These are phyloP conservation scores for Cataglyphis altisquamis DNA, from an alignment of 2,888 invertebrate genomes.

Conservation along the genomic window DNA sequence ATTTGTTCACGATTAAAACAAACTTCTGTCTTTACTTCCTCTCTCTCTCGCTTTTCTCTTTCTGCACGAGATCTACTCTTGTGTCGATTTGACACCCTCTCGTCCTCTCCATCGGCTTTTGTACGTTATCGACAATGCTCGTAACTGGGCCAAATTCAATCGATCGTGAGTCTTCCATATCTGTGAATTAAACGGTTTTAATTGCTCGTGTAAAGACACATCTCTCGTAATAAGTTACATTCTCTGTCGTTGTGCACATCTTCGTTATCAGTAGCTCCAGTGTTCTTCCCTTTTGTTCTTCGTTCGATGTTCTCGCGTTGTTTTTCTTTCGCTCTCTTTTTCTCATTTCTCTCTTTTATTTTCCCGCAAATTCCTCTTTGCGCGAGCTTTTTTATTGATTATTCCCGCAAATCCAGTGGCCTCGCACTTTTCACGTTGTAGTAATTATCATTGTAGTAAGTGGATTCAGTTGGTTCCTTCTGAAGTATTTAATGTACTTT, in stretches of 20 bases:
- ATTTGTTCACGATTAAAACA: conserved; percentile 73
- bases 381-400: conserved; percentile 39
- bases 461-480: conserved; percentile 56
- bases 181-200: conserved; percentile 71
- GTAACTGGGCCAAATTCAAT: conserved; percentile 53
- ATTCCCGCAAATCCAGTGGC: conserved; percentile 33
- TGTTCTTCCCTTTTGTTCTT: not conserved
- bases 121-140: conserved; percentile 31
- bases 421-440: conserved; percentile 28
- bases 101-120: conserved; percentile 38
- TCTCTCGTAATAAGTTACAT: conserved; percentile 66
- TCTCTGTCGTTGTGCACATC: conserved; percentile 56
- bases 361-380: not conserved
- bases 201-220: conserved; percentile 64
- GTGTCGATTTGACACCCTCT: conserved; percentile 38
- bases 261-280: conserved; percentile 66
- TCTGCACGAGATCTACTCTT: conserved; percentile 25
- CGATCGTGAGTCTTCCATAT: conserved; percentile 69
- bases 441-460: conserved; percentile 64
- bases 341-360: not conserved
- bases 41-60: not conserved
- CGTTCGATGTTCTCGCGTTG: conserved; percentile 32
- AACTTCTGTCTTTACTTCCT: conserved; percentile 32
- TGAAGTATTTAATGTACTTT: conserved; percentile 37
- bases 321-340: conserved; percentile 1